Conservation (phyloP, 2,797 vertebrate species). For the Pelodytes ibericus region DNA sequence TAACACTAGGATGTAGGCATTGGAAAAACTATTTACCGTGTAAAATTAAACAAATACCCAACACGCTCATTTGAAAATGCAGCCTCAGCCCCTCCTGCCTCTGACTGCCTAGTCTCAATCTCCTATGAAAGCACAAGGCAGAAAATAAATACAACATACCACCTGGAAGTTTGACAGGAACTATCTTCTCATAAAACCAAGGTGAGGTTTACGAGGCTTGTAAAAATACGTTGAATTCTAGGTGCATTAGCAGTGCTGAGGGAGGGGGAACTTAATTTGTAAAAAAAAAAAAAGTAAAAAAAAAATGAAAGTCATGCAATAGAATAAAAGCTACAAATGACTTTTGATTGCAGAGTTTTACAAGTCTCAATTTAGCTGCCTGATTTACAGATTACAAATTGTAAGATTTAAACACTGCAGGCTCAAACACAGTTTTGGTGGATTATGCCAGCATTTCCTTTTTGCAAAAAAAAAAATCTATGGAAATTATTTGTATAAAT, state of each 20-base stretch:
- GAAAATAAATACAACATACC: constrained; percentile 41
- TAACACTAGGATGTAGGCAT: neutral
- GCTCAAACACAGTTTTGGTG: neutral
- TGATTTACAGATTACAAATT: constrained; percentile 43
- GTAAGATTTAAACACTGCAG: constrained; percentile 19
- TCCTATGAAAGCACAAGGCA: constrained; percentile 37
- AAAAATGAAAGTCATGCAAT: constrained; percentile 9
- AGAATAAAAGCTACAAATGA: constrained; percentile 19
- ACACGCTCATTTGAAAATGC: too few species aligned
- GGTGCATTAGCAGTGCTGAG: constrained; percentile 27
- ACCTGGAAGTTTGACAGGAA: constrained; percentile 51
- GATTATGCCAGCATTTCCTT: too few species aligned
- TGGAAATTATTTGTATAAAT: too few species aligned
- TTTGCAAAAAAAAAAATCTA: too few species aligned
- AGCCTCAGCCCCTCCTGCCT: too few species aligned
- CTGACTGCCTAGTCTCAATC: constrained; percentile 12
- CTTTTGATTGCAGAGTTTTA: constrained; percentile 30
- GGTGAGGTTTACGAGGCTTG: constrained; percentile 54
- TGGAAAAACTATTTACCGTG: constrained; percentile 30
- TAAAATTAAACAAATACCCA: too few species aligned
- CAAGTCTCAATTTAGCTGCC: constrained; percentile 37
- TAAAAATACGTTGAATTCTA: constrained; percentile 44
- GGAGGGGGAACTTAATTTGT: constrained; percentile 28
- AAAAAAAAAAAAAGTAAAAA: too few species aligned
- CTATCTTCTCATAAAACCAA: constrained; percentile 49